Evolutionary conservation across 2,888 invertebrate genomes (phyloP), one percentile per base, ranked within the genome.

Genomic region (Nowickia ferox): DNA sequence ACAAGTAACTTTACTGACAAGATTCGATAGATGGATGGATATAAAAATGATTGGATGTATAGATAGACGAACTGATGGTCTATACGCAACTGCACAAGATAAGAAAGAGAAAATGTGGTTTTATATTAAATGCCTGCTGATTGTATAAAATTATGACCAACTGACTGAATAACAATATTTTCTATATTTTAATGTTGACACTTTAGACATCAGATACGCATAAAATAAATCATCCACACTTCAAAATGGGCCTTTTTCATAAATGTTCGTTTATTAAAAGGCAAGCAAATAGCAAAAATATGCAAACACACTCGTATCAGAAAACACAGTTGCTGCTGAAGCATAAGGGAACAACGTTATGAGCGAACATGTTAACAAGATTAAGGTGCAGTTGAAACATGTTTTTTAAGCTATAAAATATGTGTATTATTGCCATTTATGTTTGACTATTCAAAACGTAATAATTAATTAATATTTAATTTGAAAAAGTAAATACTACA

Each of bases 101-200:
- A 53, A 30, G 57, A 61, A 71, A 72, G 71, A 80, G 76, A 76
- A 80, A 80, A 59, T 59, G 65, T n/a, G n/a, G 46, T 53, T 57
- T 66, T 48, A 59, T 22, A 13, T 72, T 74, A 30, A 30, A 30
- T 69, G 57, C 71, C 15, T 83, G 55, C 53, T 61, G 38, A 44
- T 71, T 69, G 61, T 22, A 53, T 48, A n/a, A 71, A 76, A 48
- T 83, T 77, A 83, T 83, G 83, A 77, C 65, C 75, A 72, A 77
- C 63, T 79, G 78, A 85, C 82, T 82, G 85, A 75, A 40, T 85
- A 65, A 75, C 77, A 82, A 77, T 83, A 85, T 85, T 79, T 79
- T 71, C 38, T 71, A 57, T 53, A 83, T 82, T 82, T 85, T 79
- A 71, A 40, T 74, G 71, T 71, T 82, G 78, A 85, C 82, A 79